These are phyloP conservation scores for Nibea albiflora DNA, from an alignment of 2,113 vertebrate genomes.

Conservation along the genomic window DNA sequence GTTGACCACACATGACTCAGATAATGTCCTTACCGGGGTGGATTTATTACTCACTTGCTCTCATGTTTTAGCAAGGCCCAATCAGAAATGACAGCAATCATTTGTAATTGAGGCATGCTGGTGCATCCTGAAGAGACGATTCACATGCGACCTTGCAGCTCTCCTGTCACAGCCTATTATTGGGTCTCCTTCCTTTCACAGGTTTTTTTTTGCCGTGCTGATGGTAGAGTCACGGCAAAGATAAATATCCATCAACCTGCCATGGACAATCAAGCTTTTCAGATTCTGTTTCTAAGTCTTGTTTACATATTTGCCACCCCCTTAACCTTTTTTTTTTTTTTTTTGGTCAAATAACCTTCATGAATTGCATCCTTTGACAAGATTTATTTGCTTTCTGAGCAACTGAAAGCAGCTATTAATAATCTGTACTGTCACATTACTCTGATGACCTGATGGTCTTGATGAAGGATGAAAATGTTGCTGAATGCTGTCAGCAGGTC, in stretches of 20 bases:
- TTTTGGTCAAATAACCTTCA: not conserved
- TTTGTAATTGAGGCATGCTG: constrained; percentile 19
- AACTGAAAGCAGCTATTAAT: not conserved
- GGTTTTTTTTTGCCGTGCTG: constrained; percentile 1
- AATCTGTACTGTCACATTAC: not conserved
- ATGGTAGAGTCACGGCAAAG: not conserved
- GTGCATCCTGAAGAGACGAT: constrained; percentile 8
- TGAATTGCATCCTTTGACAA: not conserved
- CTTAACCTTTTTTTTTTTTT: not conserved
- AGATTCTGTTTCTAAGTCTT: not conserved
- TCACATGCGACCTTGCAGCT: constrained; percentile 4
- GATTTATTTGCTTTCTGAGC: not conserved
- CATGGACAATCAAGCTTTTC: not conserved
- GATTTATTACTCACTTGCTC: constrained; percentile 12
- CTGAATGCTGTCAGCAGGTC: not conserved
- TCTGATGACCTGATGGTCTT: not conserved
- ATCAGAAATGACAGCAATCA: constrained; percentile 32
- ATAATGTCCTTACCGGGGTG: not conserved
- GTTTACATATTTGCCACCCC: not conserved
- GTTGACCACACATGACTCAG: not conserved
- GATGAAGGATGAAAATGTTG: not conserved
- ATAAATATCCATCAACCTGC: not conserved
- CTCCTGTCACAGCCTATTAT: not conserved
- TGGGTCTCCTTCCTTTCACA: not conserved
- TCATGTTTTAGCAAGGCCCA: constrained; percentile 34